Conservation (phyloP, 2,797 vertebrate species). For the Aeoliscus strigatus region DNA sequence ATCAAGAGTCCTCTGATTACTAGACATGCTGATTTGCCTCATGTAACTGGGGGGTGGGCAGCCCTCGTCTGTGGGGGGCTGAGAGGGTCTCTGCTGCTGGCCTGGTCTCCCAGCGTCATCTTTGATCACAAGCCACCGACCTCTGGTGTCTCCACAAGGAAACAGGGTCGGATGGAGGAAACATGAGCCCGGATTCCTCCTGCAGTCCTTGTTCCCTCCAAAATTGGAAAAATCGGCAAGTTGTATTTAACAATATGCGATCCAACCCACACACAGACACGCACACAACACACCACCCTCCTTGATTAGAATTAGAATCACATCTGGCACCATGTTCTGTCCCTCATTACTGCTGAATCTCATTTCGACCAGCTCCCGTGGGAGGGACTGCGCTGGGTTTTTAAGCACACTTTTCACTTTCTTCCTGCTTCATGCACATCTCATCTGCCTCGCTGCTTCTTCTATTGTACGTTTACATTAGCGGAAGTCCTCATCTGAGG, state of each 20-base stretch:
- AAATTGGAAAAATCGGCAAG: constrained; percentile 74
- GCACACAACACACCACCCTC: constrained; percentile 36
- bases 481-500: constrained; percentile 77
- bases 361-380: constrained; percentile 67
- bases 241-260: constrained; percentile 78
- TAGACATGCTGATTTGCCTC: too few species aligned
- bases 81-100: constrained; percentile 23
- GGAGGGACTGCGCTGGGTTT: constrained; percentile 59
- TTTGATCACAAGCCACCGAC: constrained; percentile 62
- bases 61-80: constrained; percentile 38
- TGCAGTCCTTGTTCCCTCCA: constrained; percentile 43
- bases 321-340: constrained; percentile 75
- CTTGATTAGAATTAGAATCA: constrained; percentile 80
- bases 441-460: constrained; percentile 58
- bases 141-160: constrained; percentile 45
- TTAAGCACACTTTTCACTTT: constrained; percentile 71
- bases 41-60: constrained; percentile 50
- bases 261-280: constrained; percentile 35
- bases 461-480: constrained; percentile 73
- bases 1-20: too few species aligned
- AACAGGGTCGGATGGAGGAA: constrained; percentile 9
- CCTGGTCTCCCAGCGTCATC: constrained; percentile 44
- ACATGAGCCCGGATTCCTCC: constrained; percentile 37
- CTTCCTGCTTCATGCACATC: constrained; percentile 67
- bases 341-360: constrained; percentile 82